A percentile compares a stretch with the other conserved stretches of the same genome.
Evolutionary conservation across 2,888 invertebrate genomes (phyloP).

Genomic region (Agrotis puta): DNA sequence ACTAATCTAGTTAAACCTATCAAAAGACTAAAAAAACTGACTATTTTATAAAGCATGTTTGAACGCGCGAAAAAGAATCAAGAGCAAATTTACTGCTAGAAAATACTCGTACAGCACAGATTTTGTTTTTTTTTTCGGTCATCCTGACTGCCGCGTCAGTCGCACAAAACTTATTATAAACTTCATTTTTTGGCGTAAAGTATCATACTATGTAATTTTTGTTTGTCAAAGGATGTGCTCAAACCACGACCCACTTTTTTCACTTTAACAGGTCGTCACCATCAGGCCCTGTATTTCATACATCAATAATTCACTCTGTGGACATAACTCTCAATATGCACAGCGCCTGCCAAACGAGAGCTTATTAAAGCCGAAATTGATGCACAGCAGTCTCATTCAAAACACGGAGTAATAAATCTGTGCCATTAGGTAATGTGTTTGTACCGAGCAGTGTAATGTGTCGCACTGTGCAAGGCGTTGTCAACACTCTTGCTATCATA

Average conservation of each 20-base stretch:
- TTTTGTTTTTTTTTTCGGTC: not conserved
- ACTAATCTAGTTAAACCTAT: not conserved
- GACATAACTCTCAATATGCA: constrained; percentile 31
- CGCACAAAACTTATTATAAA: constrained; percentile 19
- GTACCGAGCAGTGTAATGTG: constrained; percentile 34
- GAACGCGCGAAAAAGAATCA: not conserved
- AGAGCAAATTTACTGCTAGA: not conserved
- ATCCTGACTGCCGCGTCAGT: too few species aligned
- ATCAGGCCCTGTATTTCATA: not conserved
- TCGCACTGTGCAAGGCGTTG: constrained; percentile 35
- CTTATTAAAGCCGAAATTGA: constrained; percentile 54
- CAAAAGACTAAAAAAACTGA: not conserved
- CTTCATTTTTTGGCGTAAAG: constrained; percentile 6
- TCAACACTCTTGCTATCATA: constrained; percentile 53
- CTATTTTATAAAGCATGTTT: not conserved
- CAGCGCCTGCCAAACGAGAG: constrained; percentile 41
- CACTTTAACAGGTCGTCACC: not conserved
- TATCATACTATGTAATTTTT: not conserved
- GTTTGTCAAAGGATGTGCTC: not conserved
- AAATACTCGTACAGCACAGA: not conserved
- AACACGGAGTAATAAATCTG: constrained; percentile 50
- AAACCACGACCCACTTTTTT: not conserved
- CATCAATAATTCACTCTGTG: constrained; percentile 14
- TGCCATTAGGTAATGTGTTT: constrained; percentile 53
- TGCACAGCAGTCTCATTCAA: constrained; percentile 41